Evolutionary conservation across 2,888 invertebrate genomes (phyloP), one percentile per base, ranked within the genome.

Genomic region (Pristionchus entomophagus): DNA sequence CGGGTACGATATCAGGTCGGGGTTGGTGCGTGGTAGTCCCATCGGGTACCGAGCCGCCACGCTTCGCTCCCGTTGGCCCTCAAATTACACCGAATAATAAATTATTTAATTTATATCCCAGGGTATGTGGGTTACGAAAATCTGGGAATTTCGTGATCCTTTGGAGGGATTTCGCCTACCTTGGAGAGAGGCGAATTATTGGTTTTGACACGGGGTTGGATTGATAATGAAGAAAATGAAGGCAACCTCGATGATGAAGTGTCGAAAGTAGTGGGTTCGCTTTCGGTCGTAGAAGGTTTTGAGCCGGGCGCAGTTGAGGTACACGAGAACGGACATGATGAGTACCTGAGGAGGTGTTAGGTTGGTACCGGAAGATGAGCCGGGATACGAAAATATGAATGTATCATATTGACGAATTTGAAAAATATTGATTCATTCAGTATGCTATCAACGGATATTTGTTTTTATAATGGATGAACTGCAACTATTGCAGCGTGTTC

Each of bases 261-360:
- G 90, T n/a, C 90, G 62, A 86, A 90, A 90, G 85, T 90, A 90
- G 80, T 88, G 90, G 0, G 90, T 90, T 49, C 90, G 22, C 81
- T 90, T 90, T 41, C 91, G 77, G 32, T 91, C 90, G 86, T 91
- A 91, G 73, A 91, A 78, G 0, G 87, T 86, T 45, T 87, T 86
- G 38, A 91, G 89, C 65, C 88, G 87, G 2, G 91, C 87, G 77
- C 91, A 91, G 82, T 91, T 91, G n/a, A 91, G 87, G 83, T 91
- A 91, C 6, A 91, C 88, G 53, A 91, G 86, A 32, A 89, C 88
- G 82, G 88, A 85, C 86, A 91, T 90, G 8, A 90, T 88, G 14
- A 90, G 65, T 1, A 88, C 89, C 88, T 89, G 84, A 17, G 35
- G 5, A 45, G 5, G 32, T 19, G 10, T n/a, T 26, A 10, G 62